These are phyloP conservation scores for Tetraneura akinire DNA, from an alignment of 1,140 invertebrate genomes.

Conservation along the genomic window DNA sequence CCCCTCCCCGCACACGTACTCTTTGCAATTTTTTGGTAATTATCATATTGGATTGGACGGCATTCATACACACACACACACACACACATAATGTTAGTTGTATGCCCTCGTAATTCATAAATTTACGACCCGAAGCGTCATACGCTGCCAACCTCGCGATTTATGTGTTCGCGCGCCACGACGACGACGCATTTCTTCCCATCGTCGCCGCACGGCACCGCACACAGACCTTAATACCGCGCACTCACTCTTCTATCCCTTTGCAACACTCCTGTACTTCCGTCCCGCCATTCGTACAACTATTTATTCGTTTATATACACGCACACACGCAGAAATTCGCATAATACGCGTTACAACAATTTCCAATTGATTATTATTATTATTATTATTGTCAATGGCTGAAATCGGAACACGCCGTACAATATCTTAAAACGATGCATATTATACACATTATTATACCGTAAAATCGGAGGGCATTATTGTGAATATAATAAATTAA, in stretches of 20 bases:
- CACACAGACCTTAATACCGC: not conserved
- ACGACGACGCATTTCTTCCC: conserved; percentile 45
- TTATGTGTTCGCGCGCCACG: conserved; percentile 27
- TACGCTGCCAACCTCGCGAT: conserved; percentile 43
- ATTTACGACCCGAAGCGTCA: conserved; percentile 46
- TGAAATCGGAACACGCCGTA: not conserved
- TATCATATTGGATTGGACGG: conserved; percentile 51
- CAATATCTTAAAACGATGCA: not conserved
- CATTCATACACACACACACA: conserved; percentile 34
- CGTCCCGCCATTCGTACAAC: too few species aligned
- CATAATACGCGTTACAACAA: conserved; percentile 27
- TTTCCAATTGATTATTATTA: conserved; percentile 34
- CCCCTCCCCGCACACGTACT: not conserved
- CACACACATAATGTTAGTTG: not conserved
- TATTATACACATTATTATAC: not conserved
- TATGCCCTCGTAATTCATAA: conserved; percentile 50
- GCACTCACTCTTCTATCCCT: not conserved
- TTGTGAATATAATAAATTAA: too few species aligned
- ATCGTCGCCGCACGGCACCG: conserved; percentile 8
- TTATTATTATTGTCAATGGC: conserved; percentile 13
- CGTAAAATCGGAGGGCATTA: not conserved
- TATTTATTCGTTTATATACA: not conserved
- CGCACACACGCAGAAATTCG: not conserved
- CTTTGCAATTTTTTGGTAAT: conserved; percentile 47
- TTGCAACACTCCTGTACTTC: too few species aligned